Base-by-base conservation (phyloP, 2,888 invertebrate genomes). In the Arge pagana region DNA sequence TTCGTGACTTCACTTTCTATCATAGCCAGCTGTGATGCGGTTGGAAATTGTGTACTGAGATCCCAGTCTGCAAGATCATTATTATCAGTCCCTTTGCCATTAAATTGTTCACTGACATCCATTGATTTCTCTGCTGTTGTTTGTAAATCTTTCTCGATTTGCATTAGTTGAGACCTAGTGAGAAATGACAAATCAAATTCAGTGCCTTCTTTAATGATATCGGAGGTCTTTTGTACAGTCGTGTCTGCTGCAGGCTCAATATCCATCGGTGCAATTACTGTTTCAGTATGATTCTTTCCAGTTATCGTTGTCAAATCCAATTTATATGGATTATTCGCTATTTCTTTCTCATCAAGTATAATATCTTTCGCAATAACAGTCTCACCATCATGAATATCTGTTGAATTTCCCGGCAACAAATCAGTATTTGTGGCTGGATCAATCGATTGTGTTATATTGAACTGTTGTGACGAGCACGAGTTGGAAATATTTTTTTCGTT, bases 81-180 rank as follows among this genome's bases (percentile, higher is more conserved):
- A n/a, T n/a, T n/a, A n/a, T n/a, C n/a, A n/a, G n/a, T n/a, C n/a
- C n/a, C n/a, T 11, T 13, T 31, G 10, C 4, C 7, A 21, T 21
- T 24, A 2, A 0, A 23, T 7, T 16, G 23, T 18, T 45, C 23
- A 10, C 2, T 21, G 7, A 18, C 15, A 7, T 10, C 23, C 4
- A 4, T 6, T 11, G 18, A 1, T 21, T 10, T 19, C 24, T 40
- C n/a, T 3, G 45, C 10, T 18, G 23, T 45, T 6, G 16, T 23
- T 15, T 33, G 24, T 10, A 35, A 31, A 5, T 45, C 45, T 5
- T 31, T 4, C 8, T 45, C 45, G 10, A 45, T 45, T 11, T 16
- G 31, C 16, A 33, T 21, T 7, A 45, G 23, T 11, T 45, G 19
- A n/a, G 45, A 33, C 10, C 35, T 35, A 10, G 45, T 15, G 10